Evolutionary conservation across 2,888 invertebrate genomes (phyloP).

Genomic region (Lasiommata megera): DNA sequence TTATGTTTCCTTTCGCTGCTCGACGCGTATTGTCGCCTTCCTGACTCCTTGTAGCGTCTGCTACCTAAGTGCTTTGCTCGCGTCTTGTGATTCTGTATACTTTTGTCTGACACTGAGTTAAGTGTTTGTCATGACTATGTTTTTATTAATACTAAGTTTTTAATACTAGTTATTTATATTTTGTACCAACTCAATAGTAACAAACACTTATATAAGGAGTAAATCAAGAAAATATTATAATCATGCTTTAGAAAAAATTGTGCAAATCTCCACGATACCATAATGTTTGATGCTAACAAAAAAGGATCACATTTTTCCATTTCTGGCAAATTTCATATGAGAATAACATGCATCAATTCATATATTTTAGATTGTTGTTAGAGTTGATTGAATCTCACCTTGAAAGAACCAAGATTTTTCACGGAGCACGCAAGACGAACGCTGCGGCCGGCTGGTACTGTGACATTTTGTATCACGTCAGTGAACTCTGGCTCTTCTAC

Average conservation of each 20-base stretch:
- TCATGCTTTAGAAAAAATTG: too few relatives aligned
- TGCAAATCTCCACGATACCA: too few relatives aligned
- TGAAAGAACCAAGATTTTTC: slow-evolving; percentile 94
- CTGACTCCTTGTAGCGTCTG: slow-evolving; percentile 44
- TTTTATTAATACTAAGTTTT: slow-evolving; percentile 1
- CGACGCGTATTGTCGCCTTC: slow-evolving; percentile 66
- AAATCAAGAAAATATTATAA: too few relatives aligned
- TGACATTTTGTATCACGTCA: slow-evolving; percentile 94
- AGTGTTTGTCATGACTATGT: slow-evolving; percentile 7
- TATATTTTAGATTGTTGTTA: too few relatives aligned
- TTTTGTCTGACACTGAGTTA: slow-evolving; percentile 35
- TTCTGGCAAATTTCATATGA: too few relatives aligned
- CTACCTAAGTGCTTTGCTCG: slow-evolving; percentile 42
- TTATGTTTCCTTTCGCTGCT: slow-evolving; percentile 69
- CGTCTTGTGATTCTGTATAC: slow-evolving; percentile 39
- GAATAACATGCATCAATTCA: too few relatives aligned
- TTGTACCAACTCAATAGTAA: too few relatives aligned
- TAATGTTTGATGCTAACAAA: too few relatives aligned
- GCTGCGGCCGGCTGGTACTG: slow-evolving; percentile 93
- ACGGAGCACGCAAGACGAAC: slow-evolving; percentile 95
- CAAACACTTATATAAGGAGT: too few relatives aligned
- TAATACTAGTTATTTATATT: not conserved
- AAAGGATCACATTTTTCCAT: too few relatives aligned
- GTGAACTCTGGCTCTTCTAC: slow-evolving; percentile 94
- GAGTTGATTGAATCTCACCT: slow-evolving; percentile 79